Conservation (phyloP, 2,888 invertebrate species). For the Autographa pulchrina region DNA sequence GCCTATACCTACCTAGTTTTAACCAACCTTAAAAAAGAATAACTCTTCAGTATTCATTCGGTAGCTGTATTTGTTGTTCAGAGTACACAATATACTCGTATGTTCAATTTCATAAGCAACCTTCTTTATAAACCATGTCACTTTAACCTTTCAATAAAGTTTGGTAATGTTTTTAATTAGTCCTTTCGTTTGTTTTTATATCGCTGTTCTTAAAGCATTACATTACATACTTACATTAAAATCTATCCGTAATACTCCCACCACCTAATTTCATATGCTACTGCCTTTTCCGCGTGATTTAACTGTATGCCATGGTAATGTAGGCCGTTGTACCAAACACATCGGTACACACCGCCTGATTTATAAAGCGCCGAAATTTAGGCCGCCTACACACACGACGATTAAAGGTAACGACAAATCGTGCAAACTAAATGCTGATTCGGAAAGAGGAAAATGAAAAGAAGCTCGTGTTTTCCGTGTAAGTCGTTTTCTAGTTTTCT, state of each 20-base stretch:
- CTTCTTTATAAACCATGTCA: no score
- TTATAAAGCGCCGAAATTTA: constrained; percentile 32
- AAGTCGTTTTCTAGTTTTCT: constrained; percentile 30
- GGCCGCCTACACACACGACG: constrained; percentile 29
- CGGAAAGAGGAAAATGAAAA: constrained; percentile 21
- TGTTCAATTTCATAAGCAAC: no score
- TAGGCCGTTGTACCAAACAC: constrained; percentile 21
- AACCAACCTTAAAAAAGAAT: no score
- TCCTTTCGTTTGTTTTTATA: no score
- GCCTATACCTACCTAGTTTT: no score
- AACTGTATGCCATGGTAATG: constrained; percentile 55
- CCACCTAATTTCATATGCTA: constrained; percentile 45
- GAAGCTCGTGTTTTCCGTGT: constrained; percentile 34
- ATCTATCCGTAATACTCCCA: constrained; percentile 36
- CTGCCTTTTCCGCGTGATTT: constrained; percentile 47
- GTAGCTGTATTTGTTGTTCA: no score
- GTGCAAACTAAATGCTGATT: constrained; percentile 45
- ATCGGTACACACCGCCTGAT: constrained; percentile 44
- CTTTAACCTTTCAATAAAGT: no score
- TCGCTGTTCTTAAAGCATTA: constrained; percentile 2
- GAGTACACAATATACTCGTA: no score
- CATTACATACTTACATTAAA: constrained; percentile 37
- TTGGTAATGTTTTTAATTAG: no score
- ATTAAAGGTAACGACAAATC: constrained; percentile 31
- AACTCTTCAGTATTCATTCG: no score